A percentile compares a stretch with the other conserved stretches of the same genome.
These are phyloP conservation scores for Archaeoteleia sp. DNA, from an alignment of 2,888 invertebrate genomes.

Conservation along the genomic window DNA sequence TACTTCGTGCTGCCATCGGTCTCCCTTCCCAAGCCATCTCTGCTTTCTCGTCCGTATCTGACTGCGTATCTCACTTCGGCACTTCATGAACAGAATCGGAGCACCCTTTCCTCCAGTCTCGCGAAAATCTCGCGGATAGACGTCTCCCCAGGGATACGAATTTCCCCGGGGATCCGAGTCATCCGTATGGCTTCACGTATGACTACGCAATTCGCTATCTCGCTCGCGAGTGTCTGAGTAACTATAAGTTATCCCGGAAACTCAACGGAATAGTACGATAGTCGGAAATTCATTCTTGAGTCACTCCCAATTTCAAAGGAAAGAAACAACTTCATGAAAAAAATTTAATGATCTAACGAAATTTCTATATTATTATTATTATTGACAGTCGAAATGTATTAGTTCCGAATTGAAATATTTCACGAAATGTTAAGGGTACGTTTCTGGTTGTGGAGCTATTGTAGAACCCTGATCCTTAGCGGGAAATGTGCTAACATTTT, in stretches of 20 bases:
- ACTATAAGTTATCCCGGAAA: slow-evolving; percentile 43
- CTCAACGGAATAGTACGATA: slow-evolving; percentile 22
- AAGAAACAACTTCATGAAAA: too few relatives aligned
- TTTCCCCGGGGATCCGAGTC: slow-evolving; percentile 64
- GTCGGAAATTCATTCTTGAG: too few relatives aligned
- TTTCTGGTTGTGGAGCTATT: too few relatives aligned
- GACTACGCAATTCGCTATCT: slow-evolving; percentile 71
- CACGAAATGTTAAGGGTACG: too few relatives aligned
- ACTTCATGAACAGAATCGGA: slow-evolving; percentile 44
- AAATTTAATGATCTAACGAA: too few relatives aligned
- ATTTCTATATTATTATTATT: too few relatives aligned
- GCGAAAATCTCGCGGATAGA: slow-evolving; percentile 54
- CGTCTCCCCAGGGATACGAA: slow-evolving; percentile 59
- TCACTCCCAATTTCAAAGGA: too few relatives aligned
- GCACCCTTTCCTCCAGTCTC: slow-evolving; percentile 27
- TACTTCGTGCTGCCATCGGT: slow-evolving; percentile 13
- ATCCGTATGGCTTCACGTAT: slow-evolving; percentile 67
- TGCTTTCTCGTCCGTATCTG: slow-evolving; percentile 27
- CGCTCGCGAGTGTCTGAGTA: slow-evolving; percentile 51
- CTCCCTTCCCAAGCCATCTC: slow-evolving; percentile 30
- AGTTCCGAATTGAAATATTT: too few relatives aligned
- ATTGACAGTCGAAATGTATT: too few relatives aligned
- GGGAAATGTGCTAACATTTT: too few relatives aligned
- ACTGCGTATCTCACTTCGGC: slow-evolving; percentile 32
- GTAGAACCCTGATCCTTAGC: too few relatives aligned